Base-by-base conservation (phyloP, 2,888 invertebrate species). In the Timema cristinae region DNA sequence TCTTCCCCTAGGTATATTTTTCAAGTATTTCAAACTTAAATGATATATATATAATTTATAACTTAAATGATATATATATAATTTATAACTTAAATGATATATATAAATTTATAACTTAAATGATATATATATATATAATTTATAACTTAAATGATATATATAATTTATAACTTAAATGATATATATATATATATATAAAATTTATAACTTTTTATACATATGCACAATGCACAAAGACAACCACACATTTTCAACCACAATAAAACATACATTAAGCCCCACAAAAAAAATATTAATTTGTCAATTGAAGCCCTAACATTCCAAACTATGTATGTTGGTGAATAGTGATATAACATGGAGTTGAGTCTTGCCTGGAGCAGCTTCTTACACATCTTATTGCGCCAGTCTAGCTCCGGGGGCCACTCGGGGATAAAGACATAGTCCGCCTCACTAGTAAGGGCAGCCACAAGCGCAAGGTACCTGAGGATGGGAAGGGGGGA, bases 381-480 rank as follows among this genome's bases (percentile, higher is more conserved):
- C 87, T 98, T 98, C 86, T 90, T 88, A 87, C 97, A 98, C 81
- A 99, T 89, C 84, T 91, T 92, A 80, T 91, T 90, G 83, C 91
- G 91, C 99, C 99, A 99, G 85, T 94, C 95, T 78, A 85, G 86
- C 80, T 94, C 91, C 80, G 98, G 98, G 76, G 99, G 98, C 84
- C 90, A 91, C 88, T 99, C 99, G 76, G 99, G 99, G 80, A 95
- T 91, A 89, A 99, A 98, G 79, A 98, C 95, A 90, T 92, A 99
- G 87, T 98, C 98, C 78, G 99, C 99, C 88, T 99, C 99, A 78
- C 94, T 92, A 79, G 97, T 91, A 85, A 98, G 87, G 81, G 95
- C 97, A 81, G 96, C 93, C 81, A 98, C 97, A 83, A 99, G 87
- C 79, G 97, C 95, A 85, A 99, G 90, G 88, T 99, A 99, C 88